A percentile compares a stretch with the other conserved stretches of the same genome.
These are phyloP conservation scores for Ericerus pela DNA, from an alignment of 1,140 invertebrate species.

Conservation along the genomic window DNA sequence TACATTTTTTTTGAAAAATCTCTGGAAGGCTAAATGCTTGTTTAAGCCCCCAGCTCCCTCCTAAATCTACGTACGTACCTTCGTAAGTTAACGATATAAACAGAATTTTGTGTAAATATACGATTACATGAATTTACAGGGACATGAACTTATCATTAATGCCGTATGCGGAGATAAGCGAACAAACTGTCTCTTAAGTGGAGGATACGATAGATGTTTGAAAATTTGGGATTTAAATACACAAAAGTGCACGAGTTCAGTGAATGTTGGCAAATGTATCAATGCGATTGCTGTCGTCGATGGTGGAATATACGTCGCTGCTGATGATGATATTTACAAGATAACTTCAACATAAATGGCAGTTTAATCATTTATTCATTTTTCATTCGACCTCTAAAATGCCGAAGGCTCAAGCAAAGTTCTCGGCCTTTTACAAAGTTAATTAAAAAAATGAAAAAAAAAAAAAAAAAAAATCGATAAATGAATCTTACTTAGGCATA, in stretches of 20 bases:
- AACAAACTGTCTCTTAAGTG: not conserved
- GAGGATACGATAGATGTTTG: not conserved
- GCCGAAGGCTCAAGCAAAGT: no score
- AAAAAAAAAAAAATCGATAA: no score
- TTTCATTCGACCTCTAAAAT: no score
- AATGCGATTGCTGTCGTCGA: conserved; percentile 18
- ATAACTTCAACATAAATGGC: no score
- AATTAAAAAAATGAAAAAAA: no score
- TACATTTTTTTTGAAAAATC: not conserved
- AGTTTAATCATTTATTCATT: no score
- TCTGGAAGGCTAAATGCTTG: not conserved
- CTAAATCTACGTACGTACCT: not conserved
- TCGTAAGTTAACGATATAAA: not conserved
- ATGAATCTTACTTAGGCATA: no score
- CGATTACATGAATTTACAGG: not conserved
- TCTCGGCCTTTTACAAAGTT: no score
- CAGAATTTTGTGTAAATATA: not conserved
- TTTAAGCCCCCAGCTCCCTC: not conserved
- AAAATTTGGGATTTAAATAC: not conserved
- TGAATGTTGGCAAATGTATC: not conserved
- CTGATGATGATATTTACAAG: conserved; percentile 33
- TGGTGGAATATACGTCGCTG: conserved; percentile 30
- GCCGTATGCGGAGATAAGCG: not conserved
- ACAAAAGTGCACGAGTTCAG: not conserved
- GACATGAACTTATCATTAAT: not conserved